Evolutionary conservation across 2,113 vertebrate species (phyloP).

Genomic region (Chaetodon auriga): DNA sequence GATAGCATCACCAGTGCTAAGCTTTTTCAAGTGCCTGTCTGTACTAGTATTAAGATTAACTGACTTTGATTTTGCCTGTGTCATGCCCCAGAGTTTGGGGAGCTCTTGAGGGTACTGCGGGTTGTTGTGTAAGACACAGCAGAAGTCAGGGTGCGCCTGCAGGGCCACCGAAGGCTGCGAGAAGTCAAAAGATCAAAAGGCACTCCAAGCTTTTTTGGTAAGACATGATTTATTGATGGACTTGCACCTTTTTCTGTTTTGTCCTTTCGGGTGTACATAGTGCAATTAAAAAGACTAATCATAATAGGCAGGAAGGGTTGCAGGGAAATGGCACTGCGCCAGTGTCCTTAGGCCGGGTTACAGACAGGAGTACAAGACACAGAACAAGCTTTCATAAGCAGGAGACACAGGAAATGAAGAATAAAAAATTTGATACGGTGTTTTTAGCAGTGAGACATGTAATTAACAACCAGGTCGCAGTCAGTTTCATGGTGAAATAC

Average conservation of each 20-base stretch:
- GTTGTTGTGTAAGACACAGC: conserved; percentile 46
- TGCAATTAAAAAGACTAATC: conserved; percentile 48
- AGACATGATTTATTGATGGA: conserved; percentile 54
- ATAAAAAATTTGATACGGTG: neutral
- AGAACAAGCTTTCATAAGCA: neutral
- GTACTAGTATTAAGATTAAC: conserved; percentile 18
- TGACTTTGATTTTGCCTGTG: conserved; percentile 23
- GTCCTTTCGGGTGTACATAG: conserved; percentile 21
- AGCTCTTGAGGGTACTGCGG: conserved; percentile 14
- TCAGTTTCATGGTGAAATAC: neutral
- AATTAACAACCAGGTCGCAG: neutral
- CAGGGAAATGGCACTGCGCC: conserved; percentile 27
- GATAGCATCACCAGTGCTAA: neutral
- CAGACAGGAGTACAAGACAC: neutral
- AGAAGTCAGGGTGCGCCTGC: conserved; percentile 15
- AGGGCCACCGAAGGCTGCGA: conserved; percentile 11
- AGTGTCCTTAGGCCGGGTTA: conserved; percentile 1
- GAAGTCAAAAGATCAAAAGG: conserved; percentile 61
- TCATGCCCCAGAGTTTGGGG: conserved; percentile 21
- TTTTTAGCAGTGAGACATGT: neutral
- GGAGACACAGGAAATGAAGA: neutral
- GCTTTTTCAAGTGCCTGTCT: conserved; percentile 22
- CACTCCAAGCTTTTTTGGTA: neutral
- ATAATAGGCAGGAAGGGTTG: neutral
- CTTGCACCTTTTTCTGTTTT: conserved; percentile 9